Evolutionary conservation across 2,113 vertebrate species (phyloP), one percentile per base, ranked within the genome.

Genomic region (Noctilio leporinus): DNA sequence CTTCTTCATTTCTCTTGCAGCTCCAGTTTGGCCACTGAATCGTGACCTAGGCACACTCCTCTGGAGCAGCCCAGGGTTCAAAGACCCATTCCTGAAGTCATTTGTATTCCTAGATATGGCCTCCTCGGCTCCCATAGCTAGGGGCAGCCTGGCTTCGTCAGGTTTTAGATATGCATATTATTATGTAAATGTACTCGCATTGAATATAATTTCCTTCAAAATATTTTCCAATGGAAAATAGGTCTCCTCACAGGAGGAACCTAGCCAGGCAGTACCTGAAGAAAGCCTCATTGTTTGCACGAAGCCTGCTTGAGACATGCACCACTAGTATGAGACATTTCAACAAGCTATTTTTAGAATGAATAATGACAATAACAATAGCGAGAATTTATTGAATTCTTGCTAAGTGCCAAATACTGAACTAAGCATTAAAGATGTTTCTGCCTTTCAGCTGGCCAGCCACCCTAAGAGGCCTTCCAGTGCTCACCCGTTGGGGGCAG

Each of bases 91-190:
- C 88, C 91, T 72, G 51, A 95, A 95, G 96, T 95, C 30, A 97
- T 97, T 96, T 95, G 95, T 96, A 97, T 97, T 97, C 96, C 86
- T 97, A 95, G 93, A 95, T 97, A 95, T 55, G 91, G 95, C 67
- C 94, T 96, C 93, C 45, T 96, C 78, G 28, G 88, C 78, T 97
- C 96, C 97, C 96, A 96, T 78, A 89, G 97, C 92, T 97, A 91
- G 73, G 97, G 92, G 97, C 96, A 91, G 97, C 78, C 95, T 93
- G 94, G 91, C 91, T 93, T 86, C 89, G 82, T 95, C 76, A 89
- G 80, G 93, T 96, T 97, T 97, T 95, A 97, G 94, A 97, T 96
- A 95, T 97, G 94, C 96, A 97, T 97, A 96, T 94, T 86, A 97
- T 97, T 97, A 97, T 97, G 97, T 55, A 95, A 97, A 97, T 97